Percentiles rank a stretch among this genome's conserved stretches.
Evolutionary conservation across 2,888 invertebrate species (phyloP).

Genomic region (Diplolepis rosae): DNA sequence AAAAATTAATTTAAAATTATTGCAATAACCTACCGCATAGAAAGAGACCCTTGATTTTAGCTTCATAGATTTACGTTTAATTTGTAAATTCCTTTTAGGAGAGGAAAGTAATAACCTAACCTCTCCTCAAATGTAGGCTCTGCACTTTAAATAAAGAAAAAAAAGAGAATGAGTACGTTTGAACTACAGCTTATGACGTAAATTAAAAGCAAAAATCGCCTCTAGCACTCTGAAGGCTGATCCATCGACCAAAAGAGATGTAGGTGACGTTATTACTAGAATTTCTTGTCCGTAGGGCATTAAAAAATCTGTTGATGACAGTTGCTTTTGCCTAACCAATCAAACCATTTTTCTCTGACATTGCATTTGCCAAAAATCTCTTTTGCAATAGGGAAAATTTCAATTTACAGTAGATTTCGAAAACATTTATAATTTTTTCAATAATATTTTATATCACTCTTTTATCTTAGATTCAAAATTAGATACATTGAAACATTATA

Average conservation of each 20-base stretch:
- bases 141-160: conserved; percentile 51
- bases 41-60: too few relatives aligned
- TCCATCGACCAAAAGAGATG: conserved; percentile 58
- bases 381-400: background rate
- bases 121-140: conserved; percentile 40
- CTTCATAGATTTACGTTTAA: too few relatives aligned
- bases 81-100: too few relatives aligned
- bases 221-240: conserved; percentile 56
- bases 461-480: too few relatives aligned
- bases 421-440: too few relatives aligned
- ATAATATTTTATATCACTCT: too few relatives aligned
- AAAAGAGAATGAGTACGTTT: conserved; percentile 50
- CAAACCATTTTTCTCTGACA: conserved; percentile 8
- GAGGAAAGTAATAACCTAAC: background rate
- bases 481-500: too few relatives aligned
- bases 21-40: too few relatives aligned
- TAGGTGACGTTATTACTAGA: conserved; percentile 67
- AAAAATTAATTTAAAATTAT: too few relatives aligned
- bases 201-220: conserved; percentile 68
- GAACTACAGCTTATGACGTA: conserved; percentile 61
- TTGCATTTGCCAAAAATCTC: conserved; percentile 2
- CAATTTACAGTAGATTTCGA: too few relatives aligned
- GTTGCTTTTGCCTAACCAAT: conserved; percentile 6
- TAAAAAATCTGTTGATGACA: conserved; percentile 51
- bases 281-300: conserved; percentile 46